Evolutionary conservation across 2,113 vertebrate genomes (phyloP).

Genomic region (Verasper variegatus): DNA sequence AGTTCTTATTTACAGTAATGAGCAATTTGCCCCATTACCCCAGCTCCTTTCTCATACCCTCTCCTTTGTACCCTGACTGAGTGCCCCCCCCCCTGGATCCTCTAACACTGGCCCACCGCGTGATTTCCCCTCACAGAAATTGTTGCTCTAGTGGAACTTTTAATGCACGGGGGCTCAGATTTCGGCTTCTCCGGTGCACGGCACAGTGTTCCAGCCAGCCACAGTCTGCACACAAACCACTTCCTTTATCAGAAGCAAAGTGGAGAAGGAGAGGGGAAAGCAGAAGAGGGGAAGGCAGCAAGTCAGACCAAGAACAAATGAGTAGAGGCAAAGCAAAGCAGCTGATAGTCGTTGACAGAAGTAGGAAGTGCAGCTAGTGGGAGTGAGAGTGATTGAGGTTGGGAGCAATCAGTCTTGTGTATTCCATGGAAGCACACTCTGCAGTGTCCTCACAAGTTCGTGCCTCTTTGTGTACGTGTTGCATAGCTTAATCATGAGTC

Average conservation of each 20-base stretch:
- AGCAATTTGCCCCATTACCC: neutral
- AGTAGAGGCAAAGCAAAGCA: constrained; percentile 7
- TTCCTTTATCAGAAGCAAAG: constrained; percentile 72
- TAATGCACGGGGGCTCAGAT: constrained; percentile 77
- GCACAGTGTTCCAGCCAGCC: constrained; percentile 71
- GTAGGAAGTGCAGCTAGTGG: constrained; percentile 7
- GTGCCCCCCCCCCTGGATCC: constrained; percentile 17
- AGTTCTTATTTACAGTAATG: constrained; percentile 27
- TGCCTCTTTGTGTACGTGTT: constrained; percentile 21
- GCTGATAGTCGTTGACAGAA: constrained; percentile 21
- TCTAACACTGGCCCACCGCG: constrained; percentile 55
- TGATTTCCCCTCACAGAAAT: constrained; percentile 76
- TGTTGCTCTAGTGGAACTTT: constrained; percentile 84
- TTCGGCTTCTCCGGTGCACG: constrained; percentile 71
- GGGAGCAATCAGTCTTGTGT: constrained; percentile 3
- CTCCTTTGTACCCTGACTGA: constrained; percentile 18
- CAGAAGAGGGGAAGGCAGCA: neutral
- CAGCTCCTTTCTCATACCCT: constrained; percentile 5
- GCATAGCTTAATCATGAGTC: constrained; percentile 29
- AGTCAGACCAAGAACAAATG: constrained; percentile 1
- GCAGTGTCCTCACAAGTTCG: constrained; percentile 2
- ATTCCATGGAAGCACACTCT: neutral
- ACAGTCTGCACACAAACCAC: constrained; percentile 80
- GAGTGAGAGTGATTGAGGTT: neutral
- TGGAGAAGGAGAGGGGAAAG: constrained; percentile 37